A percentile compares a stretch with the other conserved stretches of the same genome.
These are phyloP conservation scores for Microcebus ravelobensis DNA, from an alignment of 2,113 vertebrate genomes.

Conservation along the genomic window DNA sequence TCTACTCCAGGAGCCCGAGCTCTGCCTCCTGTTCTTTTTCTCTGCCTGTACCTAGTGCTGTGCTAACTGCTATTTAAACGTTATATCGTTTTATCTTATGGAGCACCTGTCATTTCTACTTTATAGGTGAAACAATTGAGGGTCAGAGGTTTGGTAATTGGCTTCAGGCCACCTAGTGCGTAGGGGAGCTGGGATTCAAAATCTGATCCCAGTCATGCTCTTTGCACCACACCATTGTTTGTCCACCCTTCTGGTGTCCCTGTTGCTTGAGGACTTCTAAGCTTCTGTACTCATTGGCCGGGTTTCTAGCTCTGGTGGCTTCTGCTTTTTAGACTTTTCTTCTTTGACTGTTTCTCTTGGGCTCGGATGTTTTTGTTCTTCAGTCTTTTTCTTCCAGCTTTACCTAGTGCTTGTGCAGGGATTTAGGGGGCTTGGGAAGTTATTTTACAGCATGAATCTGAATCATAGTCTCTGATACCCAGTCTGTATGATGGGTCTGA, in stretches of 20 bases:
- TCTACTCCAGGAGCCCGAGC: fast-evolving
- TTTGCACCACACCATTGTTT: fast-evolving
- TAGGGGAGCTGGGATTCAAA: neutral
- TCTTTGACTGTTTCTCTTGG: neutral
- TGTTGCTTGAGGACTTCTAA: neutral
- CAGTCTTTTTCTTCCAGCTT: neutral
- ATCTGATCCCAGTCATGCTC: neutral
- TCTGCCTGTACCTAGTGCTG: neutral
- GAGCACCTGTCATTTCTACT: neutral
- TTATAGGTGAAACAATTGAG: neutral
- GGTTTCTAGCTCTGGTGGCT: neutral
- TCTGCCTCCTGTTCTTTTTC: neutral
- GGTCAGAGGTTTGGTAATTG: neutral
- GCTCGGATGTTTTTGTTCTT: neutral
- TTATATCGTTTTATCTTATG: neutral
- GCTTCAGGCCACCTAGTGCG: neutral
- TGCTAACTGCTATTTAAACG: neutral
- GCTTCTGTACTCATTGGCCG: neutral
- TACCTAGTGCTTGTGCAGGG: neutral
- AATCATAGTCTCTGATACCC: neutral
- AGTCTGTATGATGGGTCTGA: neutral
- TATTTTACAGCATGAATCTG: neutral
- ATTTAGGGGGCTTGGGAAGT: neutral
- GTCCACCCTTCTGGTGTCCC: neutral
- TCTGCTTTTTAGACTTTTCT: neutral